Base-by-base conservation (phyloP, 2,797 vertebrate genomes). In the Pagetopsis macropterus region DNA sequence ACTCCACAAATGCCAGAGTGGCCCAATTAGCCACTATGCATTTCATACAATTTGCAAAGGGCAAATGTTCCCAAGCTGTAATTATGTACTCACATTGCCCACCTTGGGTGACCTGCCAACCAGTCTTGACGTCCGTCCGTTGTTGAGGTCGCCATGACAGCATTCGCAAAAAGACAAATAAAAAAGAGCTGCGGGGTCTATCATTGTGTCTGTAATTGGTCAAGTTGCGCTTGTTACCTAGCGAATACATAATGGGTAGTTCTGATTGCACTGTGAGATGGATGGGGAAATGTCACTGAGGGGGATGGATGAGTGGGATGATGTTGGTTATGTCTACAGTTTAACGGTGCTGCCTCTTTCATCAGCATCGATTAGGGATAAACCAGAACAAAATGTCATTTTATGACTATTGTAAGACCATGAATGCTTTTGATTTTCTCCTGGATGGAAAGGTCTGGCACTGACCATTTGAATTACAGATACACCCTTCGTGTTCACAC, bases 11-110 rank as follows among this genome's bases (percentile, higher is more conserved):
- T 93, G 93, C 90, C 93, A 93, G 82, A 92, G 90, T 91, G 89
- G 91, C 92, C 93, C 93, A 92, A 94, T 93, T 94, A 94, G 89
- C 91, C 88, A 91, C 91, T 92, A 94, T 93, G 92, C 91, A 92
- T 94, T 94, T 93, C 93, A 93, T 91, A 91, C 91, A 94, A 92
- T 92, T 93, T 92, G 87, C 90, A 92, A 93, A 93, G 91, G 93
- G 87, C 93, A 93, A 93, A 90, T 93, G 91, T 93, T 92, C 87
- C 90, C 90, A 88, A 90, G 93, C 93, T 92, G 90, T 92, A 93
- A 94, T 92, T 93, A 92, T 90, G 92, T 92, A 92, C 91, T 93
- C 91, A 90, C 90, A 88, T 89, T 90, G 90, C 85, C 89, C 88
- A 92, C 87, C 91, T 89, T 76, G 58, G 72, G 72, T 90, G 91